These are phyloP conservation scores for zebrafish (Danio rerio) DNA, from an alignment of 2,113 vertebrate species.

Conservation along the genomic window GRCz12tu NC_133194.1:10707501-10708000, in stretches of 20 bases:
- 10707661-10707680: constrained; percentile 46
- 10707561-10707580: constrained; percentile 41
- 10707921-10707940: background rate
- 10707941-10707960: no score
- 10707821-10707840: constrained; percentile 87
- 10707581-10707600: constrained; percentile 25
- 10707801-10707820: constrained; percentile 61
- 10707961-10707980: no score
- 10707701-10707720: background rate
- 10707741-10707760: constrained; percentile 42
- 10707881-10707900: constrained; percentile 94
- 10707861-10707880: constrained; percentile 89
- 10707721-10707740: constrained; percentile 33
- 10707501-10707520: constrained; percentile 55
- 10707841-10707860: constrained; percentile 89
- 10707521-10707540: constrained; percentile 55
- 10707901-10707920: background rate
- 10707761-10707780: constrained; percentile 46
- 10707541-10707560: constrained; percentile 39
- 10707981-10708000: no score
- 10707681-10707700: background rate
- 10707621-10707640: constrained; percentile 40
- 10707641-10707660: constrained; percentile 71
- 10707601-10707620: constrained; percentile 50
- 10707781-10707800: constrained; percentile 60